Conservation (phyloP, 2,797 vertebrate species). For the Ammospiza maritima region DNA sequence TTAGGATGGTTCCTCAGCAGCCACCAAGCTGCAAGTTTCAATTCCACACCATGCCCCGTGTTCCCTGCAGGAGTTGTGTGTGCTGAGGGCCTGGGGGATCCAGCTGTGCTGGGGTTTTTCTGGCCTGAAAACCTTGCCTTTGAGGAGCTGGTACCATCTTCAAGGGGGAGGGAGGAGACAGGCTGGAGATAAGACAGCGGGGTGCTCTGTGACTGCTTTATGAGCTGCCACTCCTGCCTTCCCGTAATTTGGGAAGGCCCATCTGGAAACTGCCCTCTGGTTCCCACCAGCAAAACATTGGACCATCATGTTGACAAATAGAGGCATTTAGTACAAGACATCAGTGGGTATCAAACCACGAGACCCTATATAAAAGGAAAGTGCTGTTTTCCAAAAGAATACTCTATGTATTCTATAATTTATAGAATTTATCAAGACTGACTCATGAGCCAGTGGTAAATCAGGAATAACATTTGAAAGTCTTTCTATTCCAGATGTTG, state of each 20-base stretch:
- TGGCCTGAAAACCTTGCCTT: background rate
- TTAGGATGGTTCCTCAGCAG: background rate
- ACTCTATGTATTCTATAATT: background rate
- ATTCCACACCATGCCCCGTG: rapidly evolving
- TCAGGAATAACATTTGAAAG: rapidly evolving
- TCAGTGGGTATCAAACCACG: background rate
- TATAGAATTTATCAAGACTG: background rate
- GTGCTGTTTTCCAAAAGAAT: background rate
- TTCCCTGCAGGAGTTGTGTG: background rate
- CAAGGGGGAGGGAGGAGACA: background rate
- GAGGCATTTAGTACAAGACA: background rate
- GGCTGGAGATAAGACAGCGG: background rate
- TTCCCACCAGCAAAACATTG: background rate
- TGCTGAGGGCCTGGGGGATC: background rate
- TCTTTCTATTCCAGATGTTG: background rate
- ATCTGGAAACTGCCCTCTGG: background rate
- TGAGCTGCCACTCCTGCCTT: background rate
- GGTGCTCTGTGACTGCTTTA: background rate
- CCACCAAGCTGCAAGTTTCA: background rate
- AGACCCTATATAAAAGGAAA: background rate
- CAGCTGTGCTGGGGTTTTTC: background rate
- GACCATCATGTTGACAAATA: background rate
- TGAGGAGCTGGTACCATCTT: background rate
- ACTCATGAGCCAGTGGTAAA: background rate
- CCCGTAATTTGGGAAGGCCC: background rate